Conservation (phyloP, 2,888 invertebrate species). For the Heteropelma amictum region DNA sequence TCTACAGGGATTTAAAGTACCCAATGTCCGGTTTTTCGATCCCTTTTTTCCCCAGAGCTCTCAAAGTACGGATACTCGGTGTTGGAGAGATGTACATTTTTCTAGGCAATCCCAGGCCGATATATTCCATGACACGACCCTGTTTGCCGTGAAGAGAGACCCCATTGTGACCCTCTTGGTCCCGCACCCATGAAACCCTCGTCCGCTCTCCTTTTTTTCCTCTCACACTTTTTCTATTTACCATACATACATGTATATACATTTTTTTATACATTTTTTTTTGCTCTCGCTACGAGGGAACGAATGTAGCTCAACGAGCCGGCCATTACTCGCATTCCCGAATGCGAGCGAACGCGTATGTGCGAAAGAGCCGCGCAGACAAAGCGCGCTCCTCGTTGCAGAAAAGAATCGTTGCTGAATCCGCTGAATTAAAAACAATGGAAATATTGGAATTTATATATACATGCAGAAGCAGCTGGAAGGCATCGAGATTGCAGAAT, state of each 20-base stretch:
- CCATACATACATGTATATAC: not conserved
- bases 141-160: constrained; percentile 33
- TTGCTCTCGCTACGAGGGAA: constrained; percentile 7
- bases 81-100: constrained; percentile 48
- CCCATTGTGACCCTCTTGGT: constrained; percentile 11
- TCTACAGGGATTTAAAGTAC: constrained; percentile 48
- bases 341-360: constrained; percentile 22
- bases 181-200: not conserved
- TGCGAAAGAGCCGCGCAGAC: not conserved
- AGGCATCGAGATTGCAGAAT: constrained; percentile 18
- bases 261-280: not conserved
- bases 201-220: not conserved
- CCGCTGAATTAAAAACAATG: constrained; percentile 61
- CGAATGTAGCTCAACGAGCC: constrained; percentile 33
- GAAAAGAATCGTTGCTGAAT: constrained; percentile 21
- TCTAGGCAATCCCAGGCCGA: constrained; percentile 45
- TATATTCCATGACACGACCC: constrained; percentile 49
- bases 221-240: not conserved
- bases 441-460: constrained; percentile 55
- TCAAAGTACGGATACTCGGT: constrained; percentile 27
- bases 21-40: constrained; percentile 32
- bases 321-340: constrained; percentile 30
- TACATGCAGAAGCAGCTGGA: not conserved
- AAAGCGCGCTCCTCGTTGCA: not conserved
- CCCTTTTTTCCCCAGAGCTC: constrained; percentile 33